Evolutionary conservation across 2,797 vertebrate species (phyloP), one percentile per base, ranked within the genome.

Genomic region (Capromys pilorides): DNA sequence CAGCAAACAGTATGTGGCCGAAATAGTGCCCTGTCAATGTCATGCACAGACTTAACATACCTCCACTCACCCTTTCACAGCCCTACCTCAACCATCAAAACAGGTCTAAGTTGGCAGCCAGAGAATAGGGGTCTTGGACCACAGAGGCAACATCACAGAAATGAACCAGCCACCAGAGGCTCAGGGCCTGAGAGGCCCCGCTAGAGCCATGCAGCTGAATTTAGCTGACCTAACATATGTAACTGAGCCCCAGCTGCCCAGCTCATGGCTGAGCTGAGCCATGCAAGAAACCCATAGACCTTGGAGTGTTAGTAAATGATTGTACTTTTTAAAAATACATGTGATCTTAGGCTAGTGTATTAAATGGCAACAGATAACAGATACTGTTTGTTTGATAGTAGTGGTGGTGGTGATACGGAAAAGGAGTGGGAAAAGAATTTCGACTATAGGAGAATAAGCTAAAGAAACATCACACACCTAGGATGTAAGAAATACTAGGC

Each of bases 401-500:
- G n/a, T 67, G 13, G 19, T 45, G 5, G n/a, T 61, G 67, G 5
- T 61, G 14, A 3, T 12, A 33, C 14, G 64, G 67, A 86, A 61
- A 49, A 71, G 83, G 31, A 5, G 19, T 39, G 41, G 10, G n/a
- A 39, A 89, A 33, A 79, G 13, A 45, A 45, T 59, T 88, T 82
- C 21, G 82, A 19, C 36, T 10, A 2, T 57, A 77, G 69, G 12
- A 39, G 31, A 78, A 49, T 31, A 75, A 33, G 51, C 33, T 86
- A 59, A 93, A 57, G 21, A 24, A 54, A 51, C 77, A 22, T 54
- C 77, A 86, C 26, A 57, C 0, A 31, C 66, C 18, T 88, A 5
- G 94, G 61, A 75, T 2, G 22, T 86, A 16, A 77, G 77, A 54
- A 92, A 69, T 75, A 89, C 79, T 83, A 90, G 41, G n/a, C 57